A percentile compares a stretch with the other conserved stretches of the same genome.
These are phyloP conservation scores for Fistularia tabacaria DNA, from an alignment of 2,797 vertebrate species.

Conservation along the genomic window DNA sequence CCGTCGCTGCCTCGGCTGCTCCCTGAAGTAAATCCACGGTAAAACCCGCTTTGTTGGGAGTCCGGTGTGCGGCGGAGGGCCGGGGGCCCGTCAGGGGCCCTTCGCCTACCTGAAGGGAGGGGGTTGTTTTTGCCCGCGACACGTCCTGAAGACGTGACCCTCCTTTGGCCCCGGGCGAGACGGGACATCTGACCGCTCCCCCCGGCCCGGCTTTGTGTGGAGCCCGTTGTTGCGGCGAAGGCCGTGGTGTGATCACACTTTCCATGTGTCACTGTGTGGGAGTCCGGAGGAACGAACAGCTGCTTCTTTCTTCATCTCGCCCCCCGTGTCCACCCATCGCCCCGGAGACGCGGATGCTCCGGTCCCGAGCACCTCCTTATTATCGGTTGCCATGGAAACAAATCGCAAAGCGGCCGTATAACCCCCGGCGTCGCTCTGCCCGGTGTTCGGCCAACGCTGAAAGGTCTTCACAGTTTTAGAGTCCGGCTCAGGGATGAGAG, in stretches of 20 bases:
- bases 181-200: conserved; percentile 26
- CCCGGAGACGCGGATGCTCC: conserved; percentile 26
- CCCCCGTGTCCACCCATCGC: conserved; percentile 34
- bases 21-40: too few species aligned
- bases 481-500: too few species aligned
- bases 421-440: too few species aligned
- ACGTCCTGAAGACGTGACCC: conserved; percentile 3
- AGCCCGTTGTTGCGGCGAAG: conserved; percentile 40
- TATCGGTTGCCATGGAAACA: conserved; percentile 6
- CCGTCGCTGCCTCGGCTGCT: too few species aligned
- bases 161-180: conserved; percentile 1
- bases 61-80: too few species aligned
- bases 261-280: conserved; percentile 68
- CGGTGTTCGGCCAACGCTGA: too few species aligned
- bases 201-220: conserved; percentile 28
- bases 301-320: conserved; percentile 51
- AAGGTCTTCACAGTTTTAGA: too few species aligned
- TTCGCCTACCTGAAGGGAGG: too few species aligned
- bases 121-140: too few species aligned
- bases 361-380: neutral
- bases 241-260: conserved; percentile 62
- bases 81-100: too few species aligned
- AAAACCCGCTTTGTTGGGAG: too few species aligned
- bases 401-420: neutral
- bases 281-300: conserved; percentile 58